phyloP scores from a whole-genome alignment of 2,888 invertebrate species.

The Idaea aversata region DNA sequence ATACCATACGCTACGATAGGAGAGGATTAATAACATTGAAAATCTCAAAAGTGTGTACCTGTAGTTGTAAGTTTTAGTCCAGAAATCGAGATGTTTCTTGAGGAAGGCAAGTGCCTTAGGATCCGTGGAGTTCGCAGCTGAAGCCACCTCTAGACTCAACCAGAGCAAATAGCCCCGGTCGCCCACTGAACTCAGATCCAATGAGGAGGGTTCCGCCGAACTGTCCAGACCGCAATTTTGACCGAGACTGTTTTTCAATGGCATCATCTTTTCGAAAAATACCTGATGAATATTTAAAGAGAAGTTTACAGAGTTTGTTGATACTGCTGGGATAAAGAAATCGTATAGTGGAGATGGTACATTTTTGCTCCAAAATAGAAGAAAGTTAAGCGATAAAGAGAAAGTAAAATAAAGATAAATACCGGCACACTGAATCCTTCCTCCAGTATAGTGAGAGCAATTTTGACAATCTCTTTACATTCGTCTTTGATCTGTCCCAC shows the following conservation, averaged over 20 bases:
- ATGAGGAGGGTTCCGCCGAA: slow-evolving; percentile 84
- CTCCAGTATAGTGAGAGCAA: slow-evolving; percentile 90
- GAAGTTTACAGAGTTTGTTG: no score
- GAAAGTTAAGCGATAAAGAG: not conserved
- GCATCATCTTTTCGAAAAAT: slow-evolving; percentile 88
- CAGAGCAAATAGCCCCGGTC: slow-evolving; percentile 89
- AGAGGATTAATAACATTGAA: not conserved
- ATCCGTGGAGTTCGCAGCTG: slow-evolving; percentile 83
- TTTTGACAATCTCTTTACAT: slow-evolving; percentile 88
- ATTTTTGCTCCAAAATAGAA: not conserved
- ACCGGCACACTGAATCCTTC: slow-evolving; percentile 96
- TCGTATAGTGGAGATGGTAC: not conserved
- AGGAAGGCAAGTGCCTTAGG: slow-evolving; percentile 88
- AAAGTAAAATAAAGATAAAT: slow-evolving; percentile 27
- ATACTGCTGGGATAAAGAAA: not conserved
- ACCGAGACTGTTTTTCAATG: slow-evolving; percentile 84
- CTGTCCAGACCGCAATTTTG: slow-evolving; percentile 78
- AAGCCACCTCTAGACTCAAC: slow-evolving; percentile 87
- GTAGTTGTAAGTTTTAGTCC: slow-evolving; percentile 87
- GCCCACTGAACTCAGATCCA: slow-evolving; percentile 86
- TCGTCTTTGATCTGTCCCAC: slow-evolving; percentile 92
- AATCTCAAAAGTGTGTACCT: slow-evolving; percentile 64
- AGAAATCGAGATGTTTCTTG: slow-evolving; percentile 87
- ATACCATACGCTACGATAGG: no score
- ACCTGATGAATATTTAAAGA: slow-evolving; percentile 58